phyloP scores from a whole-genome alignment of 1,140 invertebrate species.

The Ceratitis capitata region DNA sequence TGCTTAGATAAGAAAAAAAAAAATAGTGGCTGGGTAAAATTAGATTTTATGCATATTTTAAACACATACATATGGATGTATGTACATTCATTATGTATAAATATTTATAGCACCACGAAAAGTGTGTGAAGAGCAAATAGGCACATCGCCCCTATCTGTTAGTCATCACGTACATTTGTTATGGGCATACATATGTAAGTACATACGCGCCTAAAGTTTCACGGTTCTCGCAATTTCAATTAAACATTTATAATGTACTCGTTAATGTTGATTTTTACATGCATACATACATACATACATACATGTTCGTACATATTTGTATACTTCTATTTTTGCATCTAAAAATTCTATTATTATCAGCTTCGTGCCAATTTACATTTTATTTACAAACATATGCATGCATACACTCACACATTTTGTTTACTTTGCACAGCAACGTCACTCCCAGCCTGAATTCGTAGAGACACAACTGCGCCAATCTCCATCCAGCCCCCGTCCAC shows the following conservation, averaged over 20 bases:
- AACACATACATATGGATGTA: too few species aligned
- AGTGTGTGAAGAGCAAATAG: slow-evolving; percentile 9
- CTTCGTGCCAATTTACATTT: not conserved
- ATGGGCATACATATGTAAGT: too few species aligned
- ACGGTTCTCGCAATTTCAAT: not conserved
- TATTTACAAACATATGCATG: too few species aligned
- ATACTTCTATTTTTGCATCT: not conserved
- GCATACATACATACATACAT: not conserved
- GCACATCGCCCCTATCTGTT: not conserved
- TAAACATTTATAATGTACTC: not conserved
- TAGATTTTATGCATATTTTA: not conserved
- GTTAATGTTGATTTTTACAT: not conserved
- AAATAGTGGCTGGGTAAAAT: not conserved
- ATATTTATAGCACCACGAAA: not conserved
- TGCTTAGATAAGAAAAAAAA: too few species aligned
- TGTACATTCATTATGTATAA: too few species aligned
- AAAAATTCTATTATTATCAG: not conserved
- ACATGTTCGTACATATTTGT: not conserved
- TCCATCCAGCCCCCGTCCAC: slow-evolving; percentile 53
- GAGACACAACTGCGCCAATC: slow-evolving; percentile 53
- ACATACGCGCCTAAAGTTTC: too few species aligned
- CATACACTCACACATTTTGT: too few species aligned
- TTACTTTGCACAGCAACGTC: slow-evolving; percentile 66
- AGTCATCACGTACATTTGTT: too few species aligned
- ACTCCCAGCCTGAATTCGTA: slow-evolving; percentile 69